A percentile compares a stretch with the other conserved stretches of the same genome.
Conservation (phyloP, 2,888 invertebrate species). For the Elmis aenea region DNA sequence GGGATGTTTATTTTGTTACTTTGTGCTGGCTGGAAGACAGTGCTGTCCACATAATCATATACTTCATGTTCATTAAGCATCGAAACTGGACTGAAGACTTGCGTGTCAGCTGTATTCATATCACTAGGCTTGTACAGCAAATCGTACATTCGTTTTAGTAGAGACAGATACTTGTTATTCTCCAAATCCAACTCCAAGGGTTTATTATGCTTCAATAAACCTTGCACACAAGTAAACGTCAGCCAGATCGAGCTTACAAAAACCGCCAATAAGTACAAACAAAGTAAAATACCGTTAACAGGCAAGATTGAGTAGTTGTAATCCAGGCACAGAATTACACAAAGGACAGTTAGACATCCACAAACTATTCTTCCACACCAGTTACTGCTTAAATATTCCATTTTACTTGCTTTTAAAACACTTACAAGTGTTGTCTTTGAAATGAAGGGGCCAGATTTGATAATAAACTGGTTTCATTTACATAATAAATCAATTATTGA, state of each 20-base stretch:
- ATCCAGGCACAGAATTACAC: conserved; percentile 11
- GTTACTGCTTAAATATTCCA: too few relatives aligned
- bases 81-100: too few relatives aligned
- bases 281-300: conserved; percentile 43
- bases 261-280: conserved; percentile 44
- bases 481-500: too few relatives aligned
- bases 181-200: conserved; percentile 33
- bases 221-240: conserved; percentile 53
- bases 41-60: conserved; percentile 3
- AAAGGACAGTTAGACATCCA: conserved; percentile 2
- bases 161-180: too few relatives aligned
- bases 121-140: too few relatives aligned
- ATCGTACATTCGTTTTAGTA: too few relatives aligned
- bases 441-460: too few relatives aligned
- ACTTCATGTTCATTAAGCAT: too few relatives aligned
- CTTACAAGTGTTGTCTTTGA: too few relatives aligned
- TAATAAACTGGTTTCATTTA: too few relatives aligned
- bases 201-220: conserved; percentile 51
- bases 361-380: conserved; percentile 13
- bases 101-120: too few relatives aligned
- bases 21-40: not conserved
- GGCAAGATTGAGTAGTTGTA: conserved; percentile 18
- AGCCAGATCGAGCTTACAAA: conserved; percentile 48
- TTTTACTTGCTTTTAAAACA: too few relatives aligned
- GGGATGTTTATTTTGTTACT: conserved; percentile 1